These are phyloP conservation scores for Chrysogorgia sp. DNA, from an alignment of 92 coral and sea anemone species.

Conservation along the genomic window DNA sequence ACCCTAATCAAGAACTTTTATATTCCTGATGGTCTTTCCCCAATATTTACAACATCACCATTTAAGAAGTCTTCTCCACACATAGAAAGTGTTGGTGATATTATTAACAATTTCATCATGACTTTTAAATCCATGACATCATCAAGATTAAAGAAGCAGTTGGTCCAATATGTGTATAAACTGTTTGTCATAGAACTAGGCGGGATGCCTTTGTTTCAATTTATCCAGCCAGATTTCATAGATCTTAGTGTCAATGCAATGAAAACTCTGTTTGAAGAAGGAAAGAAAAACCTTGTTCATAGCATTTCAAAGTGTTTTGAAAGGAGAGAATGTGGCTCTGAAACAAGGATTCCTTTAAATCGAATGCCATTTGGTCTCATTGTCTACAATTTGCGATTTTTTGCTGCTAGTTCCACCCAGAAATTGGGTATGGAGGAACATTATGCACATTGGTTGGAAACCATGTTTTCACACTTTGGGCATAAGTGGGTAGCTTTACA, in stretches of 20 bases:
- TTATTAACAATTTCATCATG: neutral
- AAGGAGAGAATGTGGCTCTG: neutral
- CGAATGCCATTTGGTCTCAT: constrained; percentile 65
- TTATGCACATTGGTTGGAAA: constrained; percentile 58
- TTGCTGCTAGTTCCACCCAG: constrained; percentile 37
- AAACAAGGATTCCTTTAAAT: constrained; percentile 40
- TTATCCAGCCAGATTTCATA: constrained; percentile 47
- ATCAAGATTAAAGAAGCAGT: neutral
- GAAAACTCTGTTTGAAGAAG: constrained; percentile 44
- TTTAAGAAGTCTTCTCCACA: neutral
- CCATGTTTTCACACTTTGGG: constrained; percentile 69
- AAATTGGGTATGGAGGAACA: constrained; percentile 61
- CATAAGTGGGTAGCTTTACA: constrained; percentile 53
- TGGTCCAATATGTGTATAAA: neutral
- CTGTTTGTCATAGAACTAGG: neutral
- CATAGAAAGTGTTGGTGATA: neutral
- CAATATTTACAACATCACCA: neutral
- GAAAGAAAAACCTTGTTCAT: constrained; percentile 46
- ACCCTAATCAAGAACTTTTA: neutral
- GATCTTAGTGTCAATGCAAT: constrained; percentile 29
- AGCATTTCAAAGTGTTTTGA: constrained; percentile 26
- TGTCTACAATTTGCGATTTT: constrained; percentile 60
- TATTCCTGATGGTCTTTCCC: constrained; percentile 2
- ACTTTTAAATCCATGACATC: neutral
- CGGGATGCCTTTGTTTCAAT: constrained; percentile 47